Evolutionary conservation across 2,797 vertebrate species (phyloP).

Genomic region (Urophycis tenuis): DNA sequence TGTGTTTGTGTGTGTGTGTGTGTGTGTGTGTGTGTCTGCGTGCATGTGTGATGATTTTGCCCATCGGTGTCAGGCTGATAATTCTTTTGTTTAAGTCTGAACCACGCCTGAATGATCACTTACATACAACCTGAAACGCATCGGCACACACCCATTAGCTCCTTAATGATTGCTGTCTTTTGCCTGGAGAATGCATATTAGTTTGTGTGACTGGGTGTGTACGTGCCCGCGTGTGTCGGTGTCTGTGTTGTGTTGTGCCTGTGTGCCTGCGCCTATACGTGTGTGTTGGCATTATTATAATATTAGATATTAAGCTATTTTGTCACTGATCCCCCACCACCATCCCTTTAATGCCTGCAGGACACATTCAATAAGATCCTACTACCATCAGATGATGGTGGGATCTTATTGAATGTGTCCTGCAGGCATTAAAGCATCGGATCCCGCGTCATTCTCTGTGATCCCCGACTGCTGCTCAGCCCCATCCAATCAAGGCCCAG

Average conservation of each 20-base stretch:
- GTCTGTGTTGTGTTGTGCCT: slow-evolving; percentile 2
- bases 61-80: slow-evolving; percentile 54
- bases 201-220: slow-evolving; percentile 18
- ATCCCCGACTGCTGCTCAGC: slow-evolving; percentile 19
- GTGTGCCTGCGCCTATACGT: neutral
- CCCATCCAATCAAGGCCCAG: slow-evolving; percentile 20
- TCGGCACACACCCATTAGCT: slow-evolving; percentile 54
- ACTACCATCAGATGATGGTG: no score
- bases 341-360: slow-evolving; percentile 32
- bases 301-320: slow-evolving; percentile 37
- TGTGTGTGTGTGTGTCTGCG: neutral
- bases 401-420: slow-evolving; percentile 42
- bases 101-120: slow-evolving; percentile 53
- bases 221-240: slow-evolving; percentile 12
- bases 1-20: slow-evolving; percentile 2
- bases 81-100: slow-evolving; percentile 57
- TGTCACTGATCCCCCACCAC: slow-evolving; percentile 32
- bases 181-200: slow-evolving; percentile 56
- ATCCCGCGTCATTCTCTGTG: slow-evolving; percentile 45
- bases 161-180: slow-evolving; percentile 58
- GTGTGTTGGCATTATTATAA: slow-evolving; percentile 7
- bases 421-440: slow-evolving; percentile 35
- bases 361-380: slow-evolving; percentile 41
- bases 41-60: slow-evolving; percentile 42
- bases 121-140: slow-evolving; percentile 48